Conservation (phyloP, 2,888 invertebrate species). For the Drosophila mimetica region DNA sequence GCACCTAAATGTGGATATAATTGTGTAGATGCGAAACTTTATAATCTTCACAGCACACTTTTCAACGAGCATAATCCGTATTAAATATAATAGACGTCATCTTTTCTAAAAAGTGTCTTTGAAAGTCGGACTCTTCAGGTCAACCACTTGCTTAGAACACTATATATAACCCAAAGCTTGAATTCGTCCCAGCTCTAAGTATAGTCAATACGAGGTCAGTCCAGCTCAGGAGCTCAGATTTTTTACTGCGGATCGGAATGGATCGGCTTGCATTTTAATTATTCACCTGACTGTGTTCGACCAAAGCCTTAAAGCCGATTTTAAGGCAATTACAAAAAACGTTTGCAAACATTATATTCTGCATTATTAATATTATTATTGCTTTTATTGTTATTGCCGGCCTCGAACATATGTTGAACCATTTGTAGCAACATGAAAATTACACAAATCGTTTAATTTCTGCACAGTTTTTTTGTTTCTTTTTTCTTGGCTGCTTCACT, state of each 20-base stretch:
- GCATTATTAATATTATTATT: slow-evolving; percentile 50
- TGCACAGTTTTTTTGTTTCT: slow-evolving; percentile 47
- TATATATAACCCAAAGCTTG: no score
- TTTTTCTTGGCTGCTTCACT: slow-evolving; percentile 3
- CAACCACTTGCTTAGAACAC: no score
- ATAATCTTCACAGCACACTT: no score
- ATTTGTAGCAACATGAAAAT: slow-evolving; percentile 79
- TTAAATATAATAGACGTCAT: no score
- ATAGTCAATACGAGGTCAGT: neutral
- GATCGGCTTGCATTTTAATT: slow-evolving; percentile 24
- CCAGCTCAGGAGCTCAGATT: neutral
- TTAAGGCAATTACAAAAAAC: slow-evolving; percentile 67
- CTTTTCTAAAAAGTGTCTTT: no score
- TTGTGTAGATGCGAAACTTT: no score
- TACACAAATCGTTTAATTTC: slow-evolving; percentile 81
- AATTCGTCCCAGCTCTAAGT: no score
- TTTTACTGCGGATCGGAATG: slow-evolving; percentile 8
- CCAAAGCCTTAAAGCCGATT: slow-evolving; percentile 56
- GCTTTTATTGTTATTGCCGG: slow-evolving; percentile 47
- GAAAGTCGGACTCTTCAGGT: no score
- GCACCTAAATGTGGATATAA: no score
- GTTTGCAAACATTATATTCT: slow-evolving; percentile 25
- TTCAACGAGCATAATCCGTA: no score
- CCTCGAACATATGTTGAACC: slow-evolving; percentile 73
- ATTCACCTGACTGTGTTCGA: slow-evolving; percentile 17